Percentiles rank a stretch among this genome's conserved stretches.
phyloP scores from a whole-genome alignment of 2,113 vertebrate genomes.

The Heterotilapia buettikoferi region DNA sequence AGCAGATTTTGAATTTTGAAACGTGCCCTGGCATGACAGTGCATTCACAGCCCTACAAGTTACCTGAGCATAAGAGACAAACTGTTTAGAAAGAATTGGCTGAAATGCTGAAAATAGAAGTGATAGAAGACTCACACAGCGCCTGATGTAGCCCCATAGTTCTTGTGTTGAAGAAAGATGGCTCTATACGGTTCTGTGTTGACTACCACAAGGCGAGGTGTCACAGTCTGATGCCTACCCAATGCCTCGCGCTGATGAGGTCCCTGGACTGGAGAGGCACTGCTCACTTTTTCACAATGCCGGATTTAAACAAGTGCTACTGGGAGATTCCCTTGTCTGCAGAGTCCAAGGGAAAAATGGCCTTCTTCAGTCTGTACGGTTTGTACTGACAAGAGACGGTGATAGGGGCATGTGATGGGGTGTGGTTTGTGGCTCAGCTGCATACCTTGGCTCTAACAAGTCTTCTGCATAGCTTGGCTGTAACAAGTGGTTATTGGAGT shows the following conservation, averaged over 20 bases:
- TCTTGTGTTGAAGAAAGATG: background rate
- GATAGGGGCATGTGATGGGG: background rate
- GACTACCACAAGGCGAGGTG: background rate
- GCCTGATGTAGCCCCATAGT: background rate
- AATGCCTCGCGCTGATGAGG: background rate
- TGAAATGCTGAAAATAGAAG: background rate
- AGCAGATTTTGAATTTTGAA: background rate
- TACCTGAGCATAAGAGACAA: background rate
- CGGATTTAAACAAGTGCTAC: background rate
- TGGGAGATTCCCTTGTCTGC: background rate
- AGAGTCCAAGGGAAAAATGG: background rate
- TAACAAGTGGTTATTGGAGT: background rate
- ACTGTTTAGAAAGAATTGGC: background rate
- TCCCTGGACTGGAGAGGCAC: background rate
- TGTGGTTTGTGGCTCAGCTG: background rate
- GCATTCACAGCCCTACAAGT: background rate
- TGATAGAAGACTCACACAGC: background rate
- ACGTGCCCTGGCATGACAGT: fast-evolving
- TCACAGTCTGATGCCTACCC: background rate
- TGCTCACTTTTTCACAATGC: background rate
- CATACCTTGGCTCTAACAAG: no score
- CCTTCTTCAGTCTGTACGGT: background rate
- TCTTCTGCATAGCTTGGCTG: background rate
- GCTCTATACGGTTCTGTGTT: background rate
- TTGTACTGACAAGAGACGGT: background rate